Conservation (phyloP, 2,797 vertebrate genomes). For the Phalloptychus januarius region DNA sequence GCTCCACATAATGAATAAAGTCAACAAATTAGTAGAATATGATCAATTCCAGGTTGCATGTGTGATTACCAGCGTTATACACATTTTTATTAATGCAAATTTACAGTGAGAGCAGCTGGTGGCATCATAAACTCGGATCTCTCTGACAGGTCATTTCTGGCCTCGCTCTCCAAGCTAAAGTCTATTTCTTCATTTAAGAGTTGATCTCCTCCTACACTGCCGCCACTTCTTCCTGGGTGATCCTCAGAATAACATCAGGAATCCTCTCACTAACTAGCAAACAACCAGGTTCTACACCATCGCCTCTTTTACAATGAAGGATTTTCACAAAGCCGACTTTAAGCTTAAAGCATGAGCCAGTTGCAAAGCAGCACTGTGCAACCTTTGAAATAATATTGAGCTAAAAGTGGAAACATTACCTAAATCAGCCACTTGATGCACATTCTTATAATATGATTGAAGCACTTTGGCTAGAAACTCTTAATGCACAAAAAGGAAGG, state of each 20-base stretch:
- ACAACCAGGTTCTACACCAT: not conserved
- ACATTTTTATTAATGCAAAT: not conserved
- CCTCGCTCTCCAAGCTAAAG: not conserved
- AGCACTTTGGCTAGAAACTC: not conserved
- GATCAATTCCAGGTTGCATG: not conserved
- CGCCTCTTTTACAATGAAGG: not conserved
- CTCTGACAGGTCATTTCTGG: not conserved
- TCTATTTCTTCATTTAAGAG: not conserved
- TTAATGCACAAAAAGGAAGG: not conserved
- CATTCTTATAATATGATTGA: not conserved
- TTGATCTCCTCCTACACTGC: not conserved
- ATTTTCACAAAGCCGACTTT: not conserved
- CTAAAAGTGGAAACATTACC: not conserved
- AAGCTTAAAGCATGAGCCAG: not conserved
- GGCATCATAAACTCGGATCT: not conserved
- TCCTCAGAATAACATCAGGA: not conserved
- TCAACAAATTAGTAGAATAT: not conserved
- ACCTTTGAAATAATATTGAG: not conserved
- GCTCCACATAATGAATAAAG: not conserved
- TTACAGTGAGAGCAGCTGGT: not conserved
- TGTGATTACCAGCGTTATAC: not conserved
- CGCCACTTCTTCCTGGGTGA: not conserved
- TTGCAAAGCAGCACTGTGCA: not conserved
- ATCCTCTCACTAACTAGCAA: not conserved
- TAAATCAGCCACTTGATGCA: not conserved